Evolutionary conservation across 2,888 invertebrate species (phyloP).

Genomic region (Bimastos eiseni): DNA sequence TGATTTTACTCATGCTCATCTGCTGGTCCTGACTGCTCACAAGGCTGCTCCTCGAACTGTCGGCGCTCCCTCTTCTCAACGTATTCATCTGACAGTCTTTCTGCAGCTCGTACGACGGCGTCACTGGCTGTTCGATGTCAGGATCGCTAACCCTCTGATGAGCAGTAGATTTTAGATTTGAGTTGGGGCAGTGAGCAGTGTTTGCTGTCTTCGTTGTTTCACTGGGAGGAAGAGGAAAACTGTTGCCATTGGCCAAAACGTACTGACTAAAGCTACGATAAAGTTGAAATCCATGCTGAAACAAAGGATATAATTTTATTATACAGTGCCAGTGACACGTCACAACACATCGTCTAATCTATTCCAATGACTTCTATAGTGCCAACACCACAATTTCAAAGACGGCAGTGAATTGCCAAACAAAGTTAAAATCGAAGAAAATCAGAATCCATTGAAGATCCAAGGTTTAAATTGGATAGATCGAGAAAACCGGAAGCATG

Average conservation of each 20-base stretch:
- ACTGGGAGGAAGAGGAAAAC: background rate
- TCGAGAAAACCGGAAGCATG: no score
- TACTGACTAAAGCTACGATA: background rate
- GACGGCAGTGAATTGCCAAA: no score
- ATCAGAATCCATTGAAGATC: no score
- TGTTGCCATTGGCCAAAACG: background rate
- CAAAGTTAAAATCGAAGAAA: no score
- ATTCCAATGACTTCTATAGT: no score
- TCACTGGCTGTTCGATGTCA: background rate
- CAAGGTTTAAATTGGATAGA: no score
- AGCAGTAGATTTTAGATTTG: background rate
- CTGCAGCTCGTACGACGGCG: background rate
- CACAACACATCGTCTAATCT: background rate
- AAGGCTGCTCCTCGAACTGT: background rate
- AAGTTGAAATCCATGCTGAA: slow-evolving; percentile 26
- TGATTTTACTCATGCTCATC: background rate
- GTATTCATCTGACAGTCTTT: background rate
- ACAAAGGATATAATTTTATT: background rate
- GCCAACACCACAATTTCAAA: no score
- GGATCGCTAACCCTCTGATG: background rate
- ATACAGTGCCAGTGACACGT: background rate
- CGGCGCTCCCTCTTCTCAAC: background rate
- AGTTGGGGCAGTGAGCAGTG: background rate
- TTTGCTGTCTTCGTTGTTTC: background rate
- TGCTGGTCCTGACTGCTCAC: background rate